phyloP scores from a whole-genome alignment of 2,888 invertebrate genomes.

The Octonoba sinensis region DNA sequence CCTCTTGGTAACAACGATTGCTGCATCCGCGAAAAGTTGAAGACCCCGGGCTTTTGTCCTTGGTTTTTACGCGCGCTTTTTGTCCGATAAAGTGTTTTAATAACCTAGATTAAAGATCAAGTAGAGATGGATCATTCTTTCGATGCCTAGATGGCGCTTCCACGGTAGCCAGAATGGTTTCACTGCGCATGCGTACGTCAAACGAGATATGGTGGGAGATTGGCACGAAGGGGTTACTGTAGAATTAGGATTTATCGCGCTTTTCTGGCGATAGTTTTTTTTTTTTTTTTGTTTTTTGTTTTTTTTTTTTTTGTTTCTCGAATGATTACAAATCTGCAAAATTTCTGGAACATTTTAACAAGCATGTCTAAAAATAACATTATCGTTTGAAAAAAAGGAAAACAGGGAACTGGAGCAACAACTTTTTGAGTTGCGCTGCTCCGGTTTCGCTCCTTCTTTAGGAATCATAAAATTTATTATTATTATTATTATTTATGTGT shows the following conservation, averaged over 20 bases:
- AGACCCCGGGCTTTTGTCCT: constrained; percentile 26
- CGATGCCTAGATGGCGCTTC: constrained; percentile 43
- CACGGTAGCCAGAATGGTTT: constrained; percentile 1
- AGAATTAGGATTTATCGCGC: background rate
- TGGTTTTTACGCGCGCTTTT: constrained; percentile 11
- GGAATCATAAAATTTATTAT: no score
- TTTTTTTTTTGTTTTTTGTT: no score
- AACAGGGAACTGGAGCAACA: no score
- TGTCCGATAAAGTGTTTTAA: constrained; percentile 43
- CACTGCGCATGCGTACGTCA: constrained; percentile 51
- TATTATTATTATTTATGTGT: no score
- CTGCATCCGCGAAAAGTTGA: constrained; percentile 5
- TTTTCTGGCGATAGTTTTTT: constrained; percentile 19
- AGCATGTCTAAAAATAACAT: no score
- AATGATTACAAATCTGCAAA: no score
- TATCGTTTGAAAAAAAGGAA: no score
- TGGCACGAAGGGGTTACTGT: constrained; percentile 12
- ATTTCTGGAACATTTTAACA: no score
- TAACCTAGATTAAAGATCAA: constrained; percentile 53
- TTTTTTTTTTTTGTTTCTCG: background rate
- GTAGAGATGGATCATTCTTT: constrained; percentile 17
- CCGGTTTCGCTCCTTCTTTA: no score
- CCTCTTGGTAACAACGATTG: constrained; percentile 31
- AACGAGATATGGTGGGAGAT: background rate
- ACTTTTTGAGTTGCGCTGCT: no score